Evolutionary conservation across 1,140 invertebrate genomes (phyloP), one percentile per base, ranked within the genome.

Genomic region (Periplaneta americana): DNA sequence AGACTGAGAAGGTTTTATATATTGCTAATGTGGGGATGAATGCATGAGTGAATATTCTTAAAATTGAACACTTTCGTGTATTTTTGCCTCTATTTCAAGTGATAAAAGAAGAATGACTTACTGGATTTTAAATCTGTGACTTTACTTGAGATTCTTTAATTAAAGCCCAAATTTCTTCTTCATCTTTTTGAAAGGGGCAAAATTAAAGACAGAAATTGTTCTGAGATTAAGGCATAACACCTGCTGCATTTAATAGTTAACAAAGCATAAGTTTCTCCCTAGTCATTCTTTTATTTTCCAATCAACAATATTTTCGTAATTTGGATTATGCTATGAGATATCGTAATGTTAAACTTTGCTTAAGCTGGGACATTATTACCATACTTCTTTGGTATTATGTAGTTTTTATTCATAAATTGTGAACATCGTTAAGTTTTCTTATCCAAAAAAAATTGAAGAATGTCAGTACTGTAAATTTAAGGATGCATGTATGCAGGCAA

Each of bases 1-100:
- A 81, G 81, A 81, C 81, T 81, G 81, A 81, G 11, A 31, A 34
- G 34, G n/a, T 48, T 37, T 75, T 34, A 57, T 80, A 80, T 35
- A 34, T 75, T n/a, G 28, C 22, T 66, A 28, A 48, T 6, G n/a
- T 48, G 39, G n/a, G 39, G 17, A 22, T 4, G 48, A 66, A n/a
- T n/a, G 10, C 28, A 28, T 5, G 22, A 66, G 5, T 66, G 4
- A 66, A 6, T 28, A 66, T n/a, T 66, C n/a, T n/a, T 66, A n/a
- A 8, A 6, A 28, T n/a, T n/a, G n/a, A n/a, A 66, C 5, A n/a
- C 4, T 66, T 22, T 66, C 22, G 28, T 28, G 13, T n/a, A 6
- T n/a, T 48, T 66, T 28, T 66, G 48, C 48, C 48, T 66, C 48
- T n/a, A n/a, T 28, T 66, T n/a, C 22, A 66, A 66, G 22, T 66